A percentile compares a stretch with the other conserved stretches of the same genome.
phyloP scores from a whole-genome alignment of 2,797 vertebrate species.

The Loriculus beryllinus region DNA sequence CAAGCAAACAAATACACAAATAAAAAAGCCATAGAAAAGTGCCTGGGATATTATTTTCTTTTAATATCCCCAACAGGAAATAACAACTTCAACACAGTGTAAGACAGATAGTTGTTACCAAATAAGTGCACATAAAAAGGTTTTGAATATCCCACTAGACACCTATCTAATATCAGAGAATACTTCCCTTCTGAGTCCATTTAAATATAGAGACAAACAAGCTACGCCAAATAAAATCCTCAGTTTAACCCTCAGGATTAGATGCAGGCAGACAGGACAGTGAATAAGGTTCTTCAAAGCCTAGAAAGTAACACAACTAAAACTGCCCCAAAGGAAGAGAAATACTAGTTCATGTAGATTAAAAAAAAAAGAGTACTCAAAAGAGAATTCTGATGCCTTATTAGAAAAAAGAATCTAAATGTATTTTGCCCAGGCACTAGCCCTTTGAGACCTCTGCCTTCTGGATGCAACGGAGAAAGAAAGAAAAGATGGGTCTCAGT shows the following conservation, averaged over 20 bases:
- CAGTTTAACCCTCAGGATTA: neutral
- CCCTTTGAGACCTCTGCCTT: slow-evolving; percentile 4
- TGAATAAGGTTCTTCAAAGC: neutral
- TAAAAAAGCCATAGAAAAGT: neutral
- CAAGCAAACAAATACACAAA: neutral
- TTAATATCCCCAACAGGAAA: neutral
- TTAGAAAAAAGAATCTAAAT: slow-evolving; percentile 15
- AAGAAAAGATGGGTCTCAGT: neutral
- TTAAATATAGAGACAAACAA: slow-evolving; percentile 25
- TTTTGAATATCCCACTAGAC: neutral
- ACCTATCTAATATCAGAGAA: neutral
- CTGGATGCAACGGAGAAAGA: neutral
- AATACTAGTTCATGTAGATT: neutral
- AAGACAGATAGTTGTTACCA: neutral
- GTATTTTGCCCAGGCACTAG: slow-evolving; percentile 4
- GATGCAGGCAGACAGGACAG: neutral
- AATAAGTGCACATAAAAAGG: neutral
- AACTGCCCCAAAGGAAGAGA: neutral
- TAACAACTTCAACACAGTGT: neutral
- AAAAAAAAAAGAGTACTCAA: neutral
- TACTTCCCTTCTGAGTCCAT: neutral
- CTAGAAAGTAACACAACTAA: neutral
- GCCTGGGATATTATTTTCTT: neutral
- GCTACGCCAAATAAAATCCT: neutral
- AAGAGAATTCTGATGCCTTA: slow-evolving; percentile 1